These are phyloP conservation scores for Pseudochaenichthys georgianus DNA, from an alignment of 2,797 vertebrate species.

Conservation along the genomic window DNA sequence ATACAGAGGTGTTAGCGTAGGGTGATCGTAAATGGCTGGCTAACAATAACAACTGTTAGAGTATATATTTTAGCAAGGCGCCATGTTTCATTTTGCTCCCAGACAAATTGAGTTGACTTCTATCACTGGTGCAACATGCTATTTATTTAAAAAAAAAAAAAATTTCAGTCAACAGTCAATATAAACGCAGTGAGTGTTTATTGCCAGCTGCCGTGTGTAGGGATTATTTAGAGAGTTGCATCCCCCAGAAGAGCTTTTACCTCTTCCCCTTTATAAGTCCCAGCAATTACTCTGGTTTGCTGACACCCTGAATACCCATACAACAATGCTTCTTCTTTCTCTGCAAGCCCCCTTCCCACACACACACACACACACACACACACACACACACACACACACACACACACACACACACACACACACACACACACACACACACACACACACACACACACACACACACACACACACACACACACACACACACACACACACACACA, in stretches of 20 bases:
- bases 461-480: no score
- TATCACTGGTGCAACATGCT: constrained; percentile 31
- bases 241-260: constrained; percentile 65
- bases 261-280: constrained; percentile 68
- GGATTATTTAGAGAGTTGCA: constrained; percentile 62
- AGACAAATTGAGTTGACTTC: constrained; percentile 71
- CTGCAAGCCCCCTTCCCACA: constrained; percentile 18
- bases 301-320: constrained; percentile 79
- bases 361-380: no score
- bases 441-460: no score
- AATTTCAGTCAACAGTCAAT: constrained; percentile 57
- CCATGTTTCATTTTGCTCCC: constrained; percentile 66
- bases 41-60: constrained; percentile 26
- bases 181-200: constrained; percentile 70
- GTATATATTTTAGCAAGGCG: constrained; percentile 29
- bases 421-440: no score
- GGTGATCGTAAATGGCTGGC: constrained; percentile 45
- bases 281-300: constrained; percentile 78
- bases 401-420: no score
- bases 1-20: constrained; percentile 51
- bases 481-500: no score
- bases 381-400: no score
- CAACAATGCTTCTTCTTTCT: constrained; percentile 75
- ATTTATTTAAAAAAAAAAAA: no score
- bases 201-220: constrained; percentile 63